Evolutionary conservation across 1,140 invertebrate species (phyloP), one percentile per base, ranked within the genome.

Genomic region (Portunus trituberculatus): DNA sequence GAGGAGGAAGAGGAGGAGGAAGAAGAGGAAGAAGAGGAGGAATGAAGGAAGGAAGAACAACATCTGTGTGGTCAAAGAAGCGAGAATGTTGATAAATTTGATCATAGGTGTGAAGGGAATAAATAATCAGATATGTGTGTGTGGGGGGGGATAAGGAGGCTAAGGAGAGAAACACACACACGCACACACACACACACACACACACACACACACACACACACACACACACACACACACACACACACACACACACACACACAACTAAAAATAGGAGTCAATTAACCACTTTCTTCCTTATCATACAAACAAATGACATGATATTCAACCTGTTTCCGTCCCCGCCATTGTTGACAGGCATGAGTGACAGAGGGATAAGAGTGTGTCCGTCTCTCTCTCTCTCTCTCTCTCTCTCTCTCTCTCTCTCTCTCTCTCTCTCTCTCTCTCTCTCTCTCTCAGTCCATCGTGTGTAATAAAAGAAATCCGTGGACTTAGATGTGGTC

Each of bases 31-130:
- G 20, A 20, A 59, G 52, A 59, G 52, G 20, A 20, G 20, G 52
- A 59, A 20, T 0, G 52, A 59, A 0, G 20, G 52, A 59, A n/a
- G n/a, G 67, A 76, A 25, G 20, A n/a, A 76, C 12, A 76, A 25
- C 67, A 76, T n/a, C 20, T 76, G 20, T 76, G 20, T n/a, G n/a
- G 20, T n/a, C 67, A 76, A 76, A 7, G 67, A 76, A 76, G 67
- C 67, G n/a, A n/a, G n/a, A 76, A 76, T n/a, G 67, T 76, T 76
- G 67, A 76, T n/a, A 76, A 76, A 76, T 76, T 76, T 76, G 67
- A 76, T 76, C 6, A 76, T n/a, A 76, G n/a, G 25, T 76, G 67
- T 76, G 67, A n/a, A 76, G n/a, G 8, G 67, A 76, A 76, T 76
- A 25, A n/a, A 25, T 76, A n/a, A 76, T 25, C 4, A 20, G 67